phyloP scores from a whole-genome alignment of 2,797 vertebrate species.

The Denticeps clupeoides region DNA sequence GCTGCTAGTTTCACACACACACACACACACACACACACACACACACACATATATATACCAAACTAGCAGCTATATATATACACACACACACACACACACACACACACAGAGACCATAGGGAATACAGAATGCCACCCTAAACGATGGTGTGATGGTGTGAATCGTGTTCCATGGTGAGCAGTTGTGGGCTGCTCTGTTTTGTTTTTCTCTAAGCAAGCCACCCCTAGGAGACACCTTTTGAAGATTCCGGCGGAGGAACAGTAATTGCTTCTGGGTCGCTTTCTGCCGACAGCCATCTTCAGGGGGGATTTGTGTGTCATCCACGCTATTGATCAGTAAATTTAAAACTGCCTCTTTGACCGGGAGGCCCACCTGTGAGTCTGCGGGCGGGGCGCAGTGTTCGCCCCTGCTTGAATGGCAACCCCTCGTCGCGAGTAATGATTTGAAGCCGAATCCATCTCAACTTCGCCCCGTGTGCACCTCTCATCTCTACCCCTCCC shows the following conservation, averaged over 20 bases:
- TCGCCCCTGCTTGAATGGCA: not conserved
- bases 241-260: constrained; percentile 6
- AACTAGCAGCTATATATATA: too few relatives aligned
- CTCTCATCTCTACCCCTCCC: not conserved
- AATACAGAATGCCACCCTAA: too few relatives aligned
- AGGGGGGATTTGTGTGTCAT: constrained; percentile 21
- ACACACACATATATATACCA: too few relatives aligned
- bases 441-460: not conserved
- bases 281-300: constrained; percentile 15
- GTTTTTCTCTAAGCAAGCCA: not conserved
- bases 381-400: not conserved
- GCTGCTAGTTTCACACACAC: too few relatives aligned
- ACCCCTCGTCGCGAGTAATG: not conserved
- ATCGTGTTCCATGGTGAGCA: too few relatives aligned
- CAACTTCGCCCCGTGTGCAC: not conserved
- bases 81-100: too few relatives aligned
- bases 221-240: not conserved
- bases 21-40: too few relatives aligned
- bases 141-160: too few relatives aligned
- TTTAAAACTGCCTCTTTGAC: constrained; percentile 17
- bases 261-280: constrained; percentile 27
- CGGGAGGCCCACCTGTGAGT: not conserved
- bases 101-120: too few relatives aligned
- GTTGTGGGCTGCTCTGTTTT: too few relatives aligned
- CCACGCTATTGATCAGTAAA: constrained; percentile 28